These are phyloP conservation scores for Papilio aristodemus DNA, from an alignment of 1,140 invertebrate species.

Conservation along the genomic window DNA sequence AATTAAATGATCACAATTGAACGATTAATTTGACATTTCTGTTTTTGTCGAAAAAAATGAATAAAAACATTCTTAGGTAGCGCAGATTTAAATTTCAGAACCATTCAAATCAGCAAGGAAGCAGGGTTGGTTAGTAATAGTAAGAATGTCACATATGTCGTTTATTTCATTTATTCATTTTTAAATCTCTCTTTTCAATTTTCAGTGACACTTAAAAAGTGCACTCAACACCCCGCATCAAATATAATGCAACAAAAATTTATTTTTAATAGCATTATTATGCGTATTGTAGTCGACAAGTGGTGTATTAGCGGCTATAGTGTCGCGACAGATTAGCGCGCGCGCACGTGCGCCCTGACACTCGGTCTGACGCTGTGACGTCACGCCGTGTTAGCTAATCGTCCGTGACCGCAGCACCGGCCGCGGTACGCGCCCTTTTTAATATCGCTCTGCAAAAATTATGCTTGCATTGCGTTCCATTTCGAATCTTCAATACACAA, in stretches of 20 bases:
- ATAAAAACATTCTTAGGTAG: too few relatives aligned
- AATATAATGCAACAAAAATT: conserved; percentile 26
- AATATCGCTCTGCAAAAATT: not conserved
- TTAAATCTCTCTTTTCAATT: not conserved
- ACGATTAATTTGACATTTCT: too few relatives aligned
- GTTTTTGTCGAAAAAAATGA: too few relatives aligned
- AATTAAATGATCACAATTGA: too few relatives aligned
- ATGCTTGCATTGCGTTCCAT: not conserved
- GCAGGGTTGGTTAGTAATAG: too few relatives aligned
- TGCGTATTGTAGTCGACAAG: conserved; percentile 23
- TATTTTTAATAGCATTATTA: conserved; percentile 29
- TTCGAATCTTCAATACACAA: not conserved
- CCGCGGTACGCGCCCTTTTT: not conserved
- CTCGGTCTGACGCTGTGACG: conserved; percentile 18
- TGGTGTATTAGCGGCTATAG: conserved; percentile 28
- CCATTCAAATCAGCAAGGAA: too few relatives aligned
- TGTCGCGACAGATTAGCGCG: conserved; percentile 25
- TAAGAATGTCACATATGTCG: not conserved
- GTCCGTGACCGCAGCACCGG: conserved; percentile 28
- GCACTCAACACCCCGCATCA: conserved; percentile 24
- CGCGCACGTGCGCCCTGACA: conserved; percentile 24
- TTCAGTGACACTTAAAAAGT: not conserved
- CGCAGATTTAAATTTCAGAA: too few relatives aligned
- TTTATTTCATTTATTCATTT: not conserved
- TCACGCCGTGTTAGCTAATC: conserved; percentile 24